Conservation (phyloP, 2,888 invertebrate species). For the Chaetogeoica ovagalla region DNA sequence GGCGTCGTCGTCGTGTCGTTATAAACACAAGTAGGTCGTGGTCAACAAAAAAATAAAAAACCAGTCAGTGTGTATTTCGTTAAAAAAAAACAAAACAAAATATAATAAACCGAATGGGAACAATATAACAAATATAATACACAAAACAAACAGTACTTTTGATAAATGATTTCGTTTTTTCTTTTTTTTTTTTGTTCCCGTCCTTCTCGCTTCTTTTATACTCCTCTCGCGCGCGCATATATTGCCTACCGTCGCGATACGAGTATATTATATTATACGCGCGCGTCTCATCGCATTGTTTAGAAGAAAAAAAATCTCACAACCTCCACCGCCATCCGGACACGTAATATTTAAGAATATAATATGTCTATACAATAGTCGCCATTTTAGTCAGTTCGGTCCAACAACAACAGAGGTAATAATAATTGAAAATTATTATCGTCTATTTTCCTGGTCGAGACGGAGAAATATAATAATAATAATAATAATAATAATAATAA, state of each 20-base stretch:
- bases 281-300: conserved; percentile 3
- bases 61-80: conserved; percentile 37
- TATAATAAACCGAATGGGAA: conserved; percentile 36
- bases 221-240: neutral
- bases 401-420: neutral
- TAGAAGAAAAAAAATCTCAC: neutral
- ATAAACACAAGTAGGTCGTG: conserved; percentile 52
- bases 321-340: neutral
- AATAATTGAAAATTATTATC: no score
- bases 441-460: no score
- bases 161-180: conserved; percentile 42
- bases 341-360: no score
- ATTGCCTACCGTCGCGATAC: conserved; percentile 36
- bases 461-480: neutral
- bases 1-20: conserved; percentile 32
- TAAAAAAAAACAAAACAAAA: conserved; percentile 25
- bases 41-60: conserved; percentile 34
- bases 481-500: conserved; percentile 8
- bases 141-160: conserved; percentile 49
- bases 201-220: conserved; percentile 26
- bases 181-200: conserved; percentile 2
- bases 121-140: conserved; percentile 36
- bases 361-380: conserved; percentile 12
- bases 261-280: no score
- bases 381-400: conserved; percentile 35